Evolutionary conservation across 2,113 vertebrate species (phyloP).

Genomic region (Candoia aspera): DNA sequence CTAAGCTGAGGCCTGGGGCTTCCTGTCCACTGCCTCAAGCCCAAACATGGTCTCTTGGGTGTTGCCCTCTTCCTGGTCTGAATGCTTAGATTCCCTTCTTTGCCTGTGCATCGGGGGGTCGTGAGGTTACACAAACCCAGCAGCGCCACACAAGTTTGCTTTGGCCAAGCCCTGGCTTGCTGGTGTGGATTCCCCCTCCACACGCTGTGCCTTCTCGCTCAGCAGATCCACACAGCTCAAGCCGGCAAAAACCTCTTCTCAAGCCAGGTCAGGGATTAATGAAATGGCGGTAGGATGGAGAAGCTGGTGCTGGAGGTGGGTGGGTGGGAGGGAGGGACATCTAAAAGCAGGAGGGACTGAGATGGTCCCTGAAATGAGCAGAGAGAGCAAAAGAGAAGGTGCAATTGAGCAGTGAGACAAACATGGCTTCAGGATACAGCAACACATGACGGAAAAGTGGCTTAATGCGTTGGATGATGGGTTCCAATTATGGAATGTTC

Average conservation of each 20-base stretch:
- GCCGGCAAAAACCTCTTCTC: constrained; percentile 16
- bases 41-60: background rate
- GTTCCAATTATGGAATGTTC: background rate
- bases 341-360: background rate
- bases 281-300: background rate
- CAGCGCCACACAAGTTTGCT: constrained; percentile 25
- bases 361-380: background rate
- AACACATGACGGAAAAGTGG: too few species aligned
- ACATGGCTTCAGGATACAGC: background rate
- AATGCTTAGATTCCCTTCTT: background rate
- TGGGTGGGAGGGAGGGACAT: background rate
- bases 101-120: background rate
- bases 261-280: background rate
- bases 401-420: background rate
- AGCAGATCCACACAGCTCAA: background rate
- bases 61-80: background rate
- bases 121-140: constrained; percentile 33
- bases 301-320: background rate
- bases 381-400: background rate
- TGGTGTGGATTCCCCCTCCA: background rate
- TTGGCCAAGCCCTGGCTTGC: constrained; percentile 8
- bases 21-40: background rate
- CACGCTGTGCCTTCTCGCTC: background rate
- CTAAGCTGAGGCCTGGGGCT: too few species aligned
- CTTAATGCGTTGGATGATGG: background rate